A percentile compares a stretch with the other conserved stretches of the same genome.
These are phyloP conservation scores for Poecilia gillii DNA, from an alignment of 2,797 vertebrate genomes.

Conservation along the genomic window DNA sequence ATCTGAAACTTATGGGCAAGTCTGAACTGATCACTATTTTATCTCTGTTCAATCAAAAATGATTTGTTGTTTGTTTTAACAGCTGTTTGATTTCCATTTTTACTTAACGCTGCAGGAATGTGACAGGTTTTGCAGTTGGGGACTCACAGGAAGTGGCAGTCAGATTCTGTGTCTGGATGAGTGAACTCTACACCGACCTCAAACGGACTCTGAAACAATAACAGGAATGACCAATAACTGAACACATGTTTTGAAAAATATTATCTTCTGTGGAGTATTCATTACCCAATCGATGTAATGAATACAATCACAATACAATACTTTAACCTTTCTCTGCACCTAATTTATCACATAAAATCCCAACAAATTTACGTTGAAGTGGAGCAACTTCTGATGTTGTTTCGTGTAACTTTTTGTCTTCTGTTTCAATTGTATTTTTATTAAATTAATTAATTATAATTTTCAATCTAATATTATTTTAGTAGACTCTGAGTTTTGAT, in stretches of 20 bases:
- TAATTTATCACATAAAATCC: no score
- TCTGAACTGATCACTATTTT: not conserved
- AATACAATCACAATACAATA: no score
- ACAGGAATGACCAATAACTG: not conserved
- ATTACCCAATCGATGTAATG: no score
- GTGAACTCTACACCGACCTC: constrained; percentile 93
- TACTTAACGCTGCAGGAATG: not conserved
- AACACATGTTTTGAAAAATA: no score
- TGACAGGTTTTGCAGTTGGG: not conserved
- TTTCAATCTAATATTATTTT: not conserved
- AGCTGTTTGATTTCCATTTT: not conserved
- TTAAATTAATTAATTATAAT: not conserved
- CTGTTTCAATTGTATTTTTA: not conserved
- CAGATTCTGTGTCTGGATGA: constrained; percentile 89
- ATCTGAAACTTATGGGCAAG: not conserved
- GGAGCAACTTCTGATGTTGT: not conserved
- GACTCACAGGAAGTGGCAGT: constrained; percentile 98
- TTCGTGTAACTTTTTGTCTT: not conserved
- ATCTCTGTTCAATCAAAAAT: not conserved
- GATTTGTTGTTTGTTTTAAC: not conserved
- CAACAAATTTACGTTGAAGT: not conserved
- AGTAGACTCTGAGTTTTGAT: not conserved
- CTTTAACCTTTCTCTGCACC: no score
- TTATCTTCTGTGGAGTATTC: no score
- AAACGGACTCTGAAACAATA: constrained; percentile 86